Evolutionary conservation across 2,797 vertebrate species (phyloP), one percentile per base, ranked within the genome.

Genomic region (Acanthurus leucopareius): DNA sequence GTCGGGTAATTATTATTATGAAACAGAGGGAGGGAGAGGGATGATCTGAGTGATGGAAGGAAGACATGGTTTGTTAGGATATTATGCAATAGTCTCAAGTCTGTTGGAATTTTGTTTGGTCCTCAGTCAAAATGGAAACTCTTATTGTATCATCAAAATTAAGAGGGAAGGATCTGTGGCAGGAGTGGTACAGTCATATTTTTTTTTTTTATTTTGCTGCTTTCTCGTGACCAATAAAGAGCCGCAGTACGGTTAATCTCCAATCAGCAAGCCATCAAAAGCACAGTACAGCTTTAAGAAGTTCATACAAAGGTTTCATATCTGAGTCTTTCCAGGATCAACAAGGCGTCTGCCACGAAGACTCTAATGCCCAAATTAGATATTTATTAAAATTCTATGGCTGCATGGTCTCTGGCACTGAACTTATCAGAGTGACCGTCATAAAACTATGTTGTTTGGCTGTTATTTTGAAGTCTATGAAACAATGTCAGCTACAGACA

Each of bases 1-100:
- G 68, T 83, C 48, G 20, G 76, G 85, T 79, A 90, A 80, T 89
- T 88, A 83, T 87, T 90, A 86, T 86, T 83, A 88, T 83, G 85
- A 91, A 89, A 91, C 28, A 22, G 71, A 75, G 81, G 60, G 69
- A 60, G 60, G 65, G 62, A 22, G 58, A 75, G 42, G 65, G 53
- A 84, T 75, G 76, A 84, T 80, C 71, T 80, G 73, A 83, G 67
- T 84, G 86, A 88, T 83, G 85, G 82, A 87, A 85, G 83, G 77
- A 35, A 35, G 32, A 35, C 32, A 80, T 13, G 58, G 22, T 83
- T 83, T 75, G 69, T 80, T 64, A 58, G 53, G 49, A 69, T 73
- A 79, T 86, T 92, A 91, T 47, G 87, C 79, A 92, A 89, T 70
- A 63, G 54, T 44, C 67, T 77, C 73, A 88, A 81, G 83, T 75